Base-by-base conservation (phyloP, 2,888 invertebrate species). In the Platycheirus albimanus region DNA sequence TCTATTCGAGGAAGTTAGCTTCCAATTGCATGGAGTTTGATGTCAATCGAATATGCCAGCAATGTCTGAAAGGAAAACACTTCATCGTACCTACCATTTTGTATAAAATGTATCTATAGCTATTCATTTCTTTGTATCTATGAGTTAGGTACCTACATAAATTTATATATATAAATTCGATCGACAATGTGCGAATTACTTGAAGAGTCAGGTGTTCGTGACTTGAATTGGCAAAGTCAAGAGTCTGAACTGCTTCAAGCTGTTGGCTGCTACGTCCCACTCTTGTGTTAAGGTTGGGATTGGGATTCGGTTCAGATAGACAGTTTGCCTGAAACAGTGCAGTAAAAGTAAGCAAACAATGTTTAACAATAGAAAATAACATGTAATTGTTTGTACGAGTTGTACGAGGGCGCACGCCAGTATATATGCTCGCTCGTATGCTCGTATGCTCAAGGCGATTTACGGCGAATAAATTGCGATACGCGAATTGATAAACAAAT, bases 21-120 rank as follows among this genome's bases (percentile, higher is more conserved):
- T 83, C 83, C 78, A 4, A 83, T 69, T 51, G 83, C 72, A 72
- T 41, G 38, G 41, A 77, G 63, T 77, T 83, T 13, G 69, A 67
- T 83, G 83, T 83, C 83, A 77, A 83, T 83, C 83, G 83, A 56
- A 78, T 72, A 63, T 77, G 81, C 77, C 76, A 81, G 61, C 49
- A 56, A 64, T 80, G 77, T 72, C 71, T 83, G 77, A 30, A 69
- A 56, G 58, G 75, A 54, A 64, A 47, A 64, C 61, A 76, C 54
- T 61, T 41, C 58, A 33, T 43, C 54, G 69, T 69, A 61, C 61
- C 36, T 67, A 58, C 69, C 47, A 70, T 51, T 49, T 51, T 49
- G 13, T 17, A 15, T 13, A 8, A 33, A 5, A 20, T 49, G 17
- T 20, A 5, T 51, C 3, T 11, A 15, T 13, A 51, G 11, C n/a